Evolutionary conservation across 1,140 invertebrate species (phyloP).

Genomic region (Ooceraea biroi): DNA sequence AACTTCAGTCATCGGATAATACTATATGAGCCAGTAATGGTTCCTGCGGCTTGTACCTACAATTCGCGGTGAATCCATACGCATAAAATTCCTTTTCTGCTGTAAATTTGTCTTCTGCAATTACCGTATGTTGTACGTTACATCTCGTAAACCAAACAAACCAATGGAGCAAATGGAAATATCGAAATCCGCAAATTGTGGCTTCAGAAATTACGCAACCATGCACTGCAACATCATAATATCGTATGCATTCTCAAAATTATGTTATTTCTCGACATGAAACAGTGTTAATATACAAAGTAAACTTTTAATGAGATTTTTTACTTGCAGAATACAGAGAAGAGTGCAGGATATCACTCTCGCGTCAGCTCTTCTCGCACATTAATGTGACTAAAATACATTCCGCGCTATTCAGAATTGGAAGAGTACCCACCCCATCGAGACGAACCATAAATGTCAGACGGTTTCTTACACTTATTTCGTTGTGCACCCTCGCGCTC

Average conservation of each 20-base stretch:
- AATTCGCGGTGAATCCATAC: constrained; percentile 9
- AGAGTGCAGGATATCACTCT: not conserved
- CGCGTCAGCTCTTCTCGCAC: not conserved
- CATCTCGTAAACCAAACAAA: constrained; percentile 1
- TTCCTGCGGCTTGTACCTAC: constrained; percentile 32
- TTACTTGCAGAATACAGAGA: not conserved
- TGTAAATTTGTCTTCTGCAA: constrained; percentile 37
- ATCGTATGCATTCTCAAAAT: not conserved
- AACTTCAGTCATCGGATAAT: constrained; percentile 53
- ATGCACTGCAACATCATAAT: not conserved
- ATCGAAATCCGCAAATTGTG: not conserved
- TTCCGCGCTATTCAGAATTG: constrained; percentile 18
- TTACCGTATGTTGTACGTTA: not conserved
- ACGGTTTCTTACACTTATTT: constrained; percentile 64
- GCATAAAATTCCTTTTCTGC: constrained; percentile 8
- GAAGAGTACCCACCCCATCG: constrained; percentile 6
- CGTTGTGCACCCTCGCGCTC: constrained; percentile 45
- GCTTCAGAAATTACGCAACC: not conserved
- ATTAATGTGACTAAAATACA: constrained; percentile 24
- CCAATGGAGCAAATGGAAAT: constrained; percentile 10
- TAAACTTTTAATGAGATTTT: not conserved
- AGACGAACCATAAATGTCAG: constrained; percentile 53
- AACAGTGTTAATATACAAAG: not conserved
- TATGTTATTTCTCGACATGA: not conserved
- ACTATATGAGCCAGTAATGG: constrained; percentile 14